Percentiles rank a stretch among this genome's conserved stretches.
phyloP scores from a whole-genome alignment of 2,888 invertebrate species.

The Lasioglossum figueresi region DNA sequence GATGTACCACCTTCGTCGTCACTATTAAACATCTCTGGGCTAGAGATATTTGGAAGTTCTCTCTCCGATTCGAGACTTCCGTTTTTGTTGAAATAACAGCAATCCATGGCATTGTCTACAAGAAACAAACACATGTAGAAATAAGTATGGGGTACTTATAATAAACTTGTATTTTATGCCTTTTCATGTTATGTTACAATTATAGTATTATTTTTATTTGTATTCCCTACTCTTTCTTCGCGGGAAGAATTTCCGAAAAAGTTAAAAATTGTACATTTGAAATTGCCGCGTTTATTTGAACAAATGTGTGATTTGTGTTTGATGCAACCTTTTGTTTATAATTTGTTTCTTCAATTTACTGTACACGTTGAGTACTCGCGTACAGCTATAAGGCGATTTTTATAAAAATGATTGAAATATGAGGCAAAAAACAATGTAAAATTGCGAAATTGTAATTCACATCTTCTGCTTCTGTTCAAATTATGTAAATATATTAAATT shows the following conservation, averaged over 20 bases:
- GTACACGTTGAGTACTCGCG: neutral
- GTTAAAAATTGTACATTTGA: neutral
- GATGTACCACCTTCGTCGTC: slow-evolving; percentile 75
- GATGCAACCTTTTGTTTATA: neutral
- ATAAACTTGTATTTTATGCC: neutral
- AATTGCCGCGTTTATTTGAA: neutral
- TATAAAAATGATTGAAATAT: no score
- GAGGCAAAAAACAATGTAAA: no score
- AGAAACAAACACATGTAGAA: neutral
- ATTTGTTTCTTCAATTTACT: neutral
- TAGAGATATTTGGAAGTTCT: slow-evolving; percentile 71
- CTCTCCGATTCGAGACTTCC: slow-evolving; percentile 43
- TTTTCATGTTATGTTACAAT: neutral
- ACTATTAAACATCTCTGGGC: slow-evolving; percentile 82
- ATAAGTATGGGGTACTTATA: neutral
- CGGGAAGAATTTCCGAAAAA: neutral
- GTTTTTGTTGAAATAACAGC: slow-evolving; percentile 56
- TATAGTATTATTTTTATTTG: neutral
- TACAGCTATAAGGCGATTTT: no score
- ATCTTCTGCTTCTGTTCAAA: neutral
- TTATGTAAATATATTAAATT: neutral
- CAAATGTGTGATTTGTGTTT: neutral
- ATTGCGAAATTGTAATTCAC: no score
- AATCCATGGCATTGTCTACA: slow-evolving; percentile 71
- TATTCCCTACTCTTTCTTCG: neutral